phyloP scores from a whole-genome alignment of 2,797 vertebrate genomes.

The Acrocephalus scirpaceus region DNA sequence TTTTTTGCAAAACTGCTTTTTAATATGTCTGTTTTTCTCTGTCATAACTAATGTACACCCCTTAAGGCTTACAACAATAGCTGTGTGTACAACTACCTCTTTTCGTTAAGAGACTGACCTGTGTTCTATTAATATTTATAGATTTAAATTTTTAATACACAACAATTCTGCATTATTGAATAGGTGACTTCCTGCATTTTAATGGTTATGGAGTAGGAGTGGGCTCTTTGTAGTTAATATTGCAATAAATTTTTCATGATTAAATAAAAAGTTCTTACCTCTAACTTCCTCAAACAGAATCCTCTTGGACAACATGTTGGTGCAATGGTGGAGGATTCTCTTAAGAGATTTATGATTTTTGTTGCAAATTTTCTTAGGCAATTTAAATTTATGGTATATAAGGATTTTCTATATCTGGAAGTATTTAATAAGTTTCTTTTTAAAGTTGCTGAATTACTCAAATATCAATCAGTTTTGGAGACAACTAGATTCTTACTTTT shows the following conservation, averaged over 20 bases:
- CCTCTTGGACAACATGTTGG: background rate
- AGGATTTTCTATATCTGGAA: background rate
- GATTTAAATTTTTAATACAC: slow-evolving; percentile 65
- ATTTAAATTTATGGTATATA: background rate
- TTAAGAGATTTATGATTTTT: background rate
- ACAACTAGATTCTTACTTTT: background rate
- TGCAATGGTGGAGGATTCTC: background rate
- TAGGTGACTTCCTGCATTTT: slow-evolving; percentile 53
- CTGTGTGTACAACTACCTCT: background rate
- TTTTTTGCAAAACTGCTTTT: slow-evolving; percentile 1
- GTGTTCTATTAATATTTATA: slow-evolving; percentile 64
- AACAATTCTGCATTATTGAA: slow-evolving; percentile 67
- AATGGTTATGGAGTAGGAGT: slow-evolving; percentile 37
- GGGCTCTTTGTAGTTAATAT: slow-evolving; percentile 34
- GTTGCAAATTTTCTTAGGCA: background rate
- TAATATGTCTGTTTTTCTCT: slow-evolving; percentile 2
- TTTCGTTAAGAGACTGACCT: slow-evolving; percentile 41
- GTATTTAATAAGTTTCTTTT: background rate
- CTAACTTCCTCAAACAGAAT: slow-evolving; percentile 27
- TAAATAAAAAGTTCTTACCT: slow-evolving; percentile 44
- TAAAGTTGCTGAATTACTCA: background rate
- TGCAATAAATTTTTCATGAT: slow-evolving; percentile 39
- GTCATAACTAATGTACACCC: background rate
- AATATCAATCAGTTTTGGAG: background rate
- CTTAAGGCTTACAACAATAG: slow-evolving; percentile 2